Percentiles rank a stretch among this genome's conserved stretches.
Evolutionary conservation across 2,113 vertebrate species (phyloP).

Genomic region (Jaculus jaculus): DNA sequence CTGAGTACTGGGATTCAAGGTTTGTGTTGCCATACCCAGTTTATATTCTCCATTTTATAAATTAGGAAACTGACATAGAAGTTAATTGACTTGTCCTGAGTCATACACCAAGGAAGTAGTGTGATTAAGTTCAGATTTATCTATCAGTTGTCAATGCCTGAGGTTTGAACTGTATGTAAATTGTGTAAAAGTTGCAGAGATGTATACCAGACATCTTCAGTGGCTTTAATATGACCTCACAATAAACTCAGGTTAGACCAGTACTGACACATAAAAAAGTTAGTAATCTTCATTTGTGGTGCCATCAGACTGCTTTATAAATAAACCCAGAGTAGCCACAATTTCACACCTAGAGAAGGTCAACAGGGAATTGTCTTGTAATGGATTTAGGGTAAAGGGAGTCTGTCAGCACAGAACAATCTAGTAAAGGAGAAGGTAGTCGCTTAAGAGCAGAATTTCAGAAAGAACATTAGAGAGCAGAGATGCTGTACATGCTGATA

Average conservation of each 20-base stretch:
- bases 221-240: conserved; percentile 53
- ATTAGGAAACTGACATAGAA: not conserved
- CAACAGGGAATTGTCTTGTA: not conserved
- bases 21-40: too few relatives aligned
- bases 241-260: conserved; percentile 52
- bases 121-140: not conserved
- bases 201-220: conserved; percentile 22
- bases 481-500: conserved; percentile 56
- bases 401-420: not conserved
- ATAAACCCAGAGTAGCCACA: not conserved
- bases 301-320: conserved; percentile 23
- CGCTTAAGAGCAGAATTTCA: conserved; percentile 12
- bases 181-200: not conserved
- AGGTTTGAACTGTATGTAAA: not conserved
- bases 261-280: conserved; percentile 22
- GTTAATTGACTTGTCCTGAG: not conserved
- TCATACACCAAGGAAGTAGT: not conserved
- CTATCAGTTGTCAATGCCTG: not conserved
- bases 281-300: conserved; percentile 46
- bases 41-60: conserved; percentile 10
- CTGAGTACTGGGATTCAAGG: too few relatives aligned
- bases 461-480: conserved; percentile 13
- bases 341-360: not conserved
- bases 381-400: conserved; percentile 34
- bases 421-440: not conserved